Conservation (phyloP, 1,140 invertebrate genomes). For the Caenorhabditis latens region DNA sequence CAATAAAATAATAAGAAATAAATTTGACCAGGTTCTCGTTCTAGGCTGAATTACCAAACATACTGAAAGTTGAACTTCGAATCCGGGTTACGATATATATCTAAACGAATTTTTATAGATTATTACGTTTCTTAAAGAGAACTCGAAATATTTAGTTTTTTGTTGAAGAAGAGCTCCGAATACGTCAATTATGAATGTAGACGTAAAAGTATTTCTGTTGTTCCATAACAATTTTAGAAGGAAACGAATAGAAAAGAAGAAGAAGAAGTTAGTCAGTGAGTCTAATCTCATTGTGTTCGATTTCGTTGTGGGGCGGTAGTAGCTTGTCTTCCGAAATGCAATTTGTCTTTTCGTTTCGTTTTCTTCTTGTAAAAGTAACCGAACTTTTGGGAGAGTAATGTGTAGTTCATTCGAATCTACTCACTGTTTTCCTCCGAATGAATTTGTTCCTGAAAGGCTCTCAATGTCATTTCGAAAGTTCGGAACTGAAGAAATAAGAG, state of each 20-base stretch:
- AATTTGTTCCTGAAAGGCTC: not conserved
- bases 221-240: conserved; percentile 17
- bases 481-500: conserved; percentile 3
- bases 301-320: not conserved
- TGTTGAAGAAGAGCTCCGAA: too few relatives aligned
- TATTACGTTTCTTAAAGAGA: too few relatives aligned
- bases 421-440: not conserved
- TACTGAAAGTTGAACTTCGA: too few relatives aligned
- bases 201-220: not conserved
- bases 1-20: too few relatives aligned
- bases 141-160: too few relatives aligned
- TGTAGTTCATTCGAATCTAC: conserved; percentile 8
- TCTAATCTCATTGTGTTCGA: conserved; percentile 47
- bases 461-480: not conserved
- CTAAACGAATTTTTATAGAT: too few relatives aligned
- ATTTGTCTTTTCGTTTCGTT: conserved; percentile 37
- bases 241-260: not conserved
- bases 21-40: too few relatives aligned
- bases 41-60: too few relatives aligned
- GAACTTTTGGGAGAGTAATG: conserved; percentile 5
- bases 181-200: conserved; percentile 1
- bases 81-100: too few relatives aligned
- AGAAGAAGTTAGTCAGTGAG: conserved; percentile 29
- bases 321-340: conserved; percentile 50
- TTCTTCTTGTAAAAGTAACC: conserved; percentile 36